Percentiles rank a stretch among this genome's conserved stretches.
Evolutionary conservation across 2,797 vertebrate genomes (phyloP).

Genomic region (Psittacula echo): DNA sequence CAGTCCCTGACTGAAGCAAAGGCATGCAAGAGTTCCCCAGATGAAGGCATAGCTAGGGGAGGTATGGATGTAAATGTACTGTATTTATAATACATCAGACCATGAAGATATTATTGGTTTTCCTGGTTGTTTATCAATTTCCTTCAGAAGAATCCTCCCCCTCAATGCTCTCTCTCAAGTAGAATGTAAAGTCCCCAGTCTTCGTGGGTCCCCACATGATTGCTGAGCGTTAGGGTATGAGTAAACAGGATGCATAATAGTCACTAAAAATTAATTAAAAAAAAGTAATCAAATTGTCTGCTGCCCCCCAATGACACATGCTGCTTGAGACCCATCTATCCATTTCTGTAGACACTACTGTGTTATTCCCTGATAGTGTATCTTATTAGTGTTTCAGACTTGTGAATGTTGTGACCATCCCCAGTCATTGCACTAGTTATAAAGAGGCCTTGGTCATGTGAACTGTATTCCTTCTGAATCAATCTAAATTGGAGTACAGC

Average conservation of each 20-base stretch:
- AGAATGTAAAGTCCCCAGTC: background rate
- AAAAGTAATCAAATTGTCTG: background rate
- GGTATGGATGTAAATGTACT: background rate
- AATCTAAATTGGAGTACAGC: background rate
- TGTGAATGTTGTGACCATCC: background rate
- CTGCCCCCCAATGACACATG: background rate
- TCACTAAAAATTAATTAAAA: background rate
- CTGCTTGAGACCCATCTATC: background rate
- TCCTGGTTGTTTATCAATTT: background rate
- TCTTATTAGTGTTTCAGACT: background rate
- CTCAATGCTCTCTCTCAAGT: fast-evolving
- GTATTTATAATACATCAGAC: background rate
- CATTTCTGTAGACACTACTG: background rate
- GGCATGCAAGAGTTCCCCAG: background rate
- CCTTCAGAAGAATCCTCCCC: background rate
- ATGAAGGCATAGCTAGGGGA: background rate
- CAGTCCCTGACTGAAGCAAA: background rate
- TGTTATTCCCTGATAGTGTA: background rate
- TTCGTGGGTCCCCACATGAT: background rate
- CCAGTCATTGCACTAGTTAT: background rate
- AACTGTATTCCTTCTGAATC: background rate
- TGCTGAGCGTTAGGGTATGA: background rate
- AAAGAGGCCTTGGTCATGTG: background rate
- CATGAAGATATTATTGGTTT: background rate
- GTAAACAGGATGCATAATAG: background rate